Conservation (phyloP, 1,140 invertebrate genomes). For the Macrobrachium rosenbergii region DNA sequence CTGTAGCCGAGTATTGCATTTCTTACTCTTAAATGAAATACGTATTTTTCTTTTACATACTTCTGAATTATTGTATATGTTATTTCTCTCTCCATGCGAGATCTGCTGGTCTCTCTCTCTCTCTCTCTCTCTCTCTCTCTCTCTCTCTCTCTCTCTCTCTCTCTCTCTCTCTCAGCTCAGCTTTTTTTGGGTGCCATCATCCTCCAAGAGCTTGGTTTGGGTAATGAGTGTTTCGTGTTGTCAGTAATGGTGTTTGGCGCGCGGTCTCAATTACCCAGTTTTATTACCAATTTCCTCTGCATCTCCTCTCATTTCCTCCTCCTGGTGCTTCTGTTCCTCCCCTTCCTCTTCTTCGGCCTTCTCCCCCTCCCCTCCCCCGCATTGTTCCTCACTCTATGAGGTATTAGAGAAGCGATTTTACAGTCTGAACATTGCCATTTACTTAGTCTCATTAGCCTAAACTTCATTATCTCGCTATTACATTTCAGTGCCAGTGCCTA, state of each 20-base stretch:
- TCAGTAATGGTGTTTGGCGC: constrained; percentile 51
- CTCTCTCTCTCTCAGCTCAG: not conserved
- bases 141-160: not conserved
- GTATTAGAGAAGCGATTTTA: no score
- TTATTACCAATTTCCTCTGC: constrained; percentile 61
- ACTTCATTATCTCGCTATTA: no score
- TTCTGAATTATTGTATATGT: constrained; percentile 4
- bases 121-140: not conserved
- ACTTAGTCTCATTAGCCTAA: no score
- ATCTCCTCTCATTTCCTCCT: constrained; percentile 57
- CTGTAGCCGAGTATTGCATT: no score
- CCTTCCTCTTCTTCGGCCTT: not conserved
- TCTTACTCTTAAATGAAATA: no score
- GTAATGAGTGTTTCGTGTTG: constrained; percentile 50
- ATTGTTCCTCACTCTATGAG: no score
- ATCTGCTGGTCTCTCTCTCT: not conserved
- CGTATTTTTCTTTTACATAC: not conserved
- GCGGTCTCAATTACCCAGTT: constrained; percentile 57
- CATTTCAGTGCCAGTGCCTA: no score
- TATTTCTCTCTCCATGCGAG: not conserved
- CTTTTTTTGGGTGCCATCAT: not conserved
- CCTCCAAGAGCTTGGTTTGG: constrained; percentile 33
- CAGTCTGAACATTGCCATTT: no score
- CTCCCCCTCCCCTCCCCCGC: not conserved
- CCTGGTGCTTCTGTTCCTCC: constrained; percentile 18